Evolutionary conservation across 2,113 vertebrate genomes (phyloP).

Genomic region (Laticauda laticaudata): DNA sequence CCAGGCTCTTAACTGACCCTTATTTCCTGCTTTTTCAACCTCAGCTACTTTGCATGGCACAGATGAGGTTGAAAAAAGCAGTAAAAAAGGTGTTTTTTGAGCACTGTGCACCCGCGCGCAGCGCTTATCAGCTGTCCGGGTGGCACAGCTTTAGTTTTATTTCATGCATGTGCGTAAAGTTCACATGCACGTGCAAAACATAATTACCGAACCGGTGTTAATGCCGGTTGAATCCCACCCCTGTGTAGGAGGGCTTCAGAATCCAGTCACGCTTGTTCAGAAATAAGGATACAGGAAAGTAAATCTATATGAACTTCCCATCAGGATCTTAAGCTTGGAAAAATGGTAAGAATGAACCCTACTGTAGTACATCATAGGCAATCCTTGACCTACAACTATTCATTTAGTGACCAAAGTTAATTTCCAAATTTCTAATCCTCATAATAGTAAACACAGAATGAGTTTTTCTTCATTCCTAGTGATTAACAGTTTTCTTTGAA

Average conservation of each 20-base stretch:
- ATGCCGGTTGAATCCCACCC: too few relatives aligned
- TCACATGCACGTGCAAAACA: rapidly evolving
- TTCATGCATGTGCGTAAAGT: too few relatives aligned
- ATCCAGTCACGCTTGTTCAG: background rate
- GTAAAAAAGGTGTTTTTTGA: too few relatives aligned
- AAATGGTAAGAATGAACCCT: background rate
- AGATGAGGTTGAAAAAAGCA: too few relatives aligned
- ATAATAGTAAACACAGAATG: background rate
- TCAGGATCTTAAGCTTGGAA: background rate
- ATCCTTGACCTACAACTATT: background rate
- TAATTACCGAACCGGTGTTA: too few relatives aligned
- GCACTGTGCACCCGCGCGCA: too few relatives aligned
- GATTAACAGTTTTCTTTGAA: background rate
- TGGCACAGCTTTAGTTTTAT: too few relatives aligned
- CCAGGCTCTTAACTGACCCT: too few relatives aligned
- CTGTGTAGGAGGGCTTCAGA: background rate
- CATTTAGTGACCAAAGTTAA: background rate
- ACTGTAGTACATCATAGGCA: background rate
- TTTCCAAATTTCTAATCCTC: background rate
- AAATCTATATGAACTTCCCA: background rate
- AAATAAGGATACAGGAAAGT: background rate
- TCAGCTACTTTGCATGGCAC: too few relatives aligned
- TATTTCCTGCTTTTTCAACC: too few relatives aligned
- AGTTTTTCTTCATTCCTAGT: background rate
- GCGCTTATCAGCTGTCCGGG: too few relatives aligned